phyloP scores from a whole-genome alignment of 2,888 invertebrate genomes.

The Gerosis bhagava region DNA sequence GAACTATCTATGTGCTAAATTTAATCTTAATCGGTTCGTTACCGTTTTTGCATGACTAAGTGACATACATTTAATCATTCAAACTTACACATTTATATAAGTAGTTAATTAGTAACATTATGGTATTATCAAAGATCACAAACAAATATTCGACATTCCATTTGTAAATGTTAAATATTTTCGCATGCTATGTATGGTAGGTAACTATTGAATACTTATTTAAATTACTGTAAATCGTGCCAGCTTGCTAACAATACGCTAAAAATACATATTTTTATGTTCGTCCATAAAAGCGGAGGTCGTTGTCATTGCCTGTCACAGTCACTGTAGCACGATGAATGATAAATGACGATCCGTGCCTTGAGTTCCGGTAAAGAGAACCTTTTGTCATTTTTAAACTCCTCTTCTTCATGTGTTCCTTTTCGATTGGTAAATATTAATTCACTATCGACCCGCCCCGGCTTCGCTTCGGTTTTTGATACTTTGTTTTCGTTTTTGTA shows the following conservation, averaged over 20 bases:
- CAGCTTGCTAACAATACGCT: neutral
- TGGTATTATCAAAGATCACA: too few relatives aligned
- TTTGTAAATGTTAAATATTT: conserved; percentile 9
- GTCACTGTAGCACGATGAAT: conserved; percentile 16
- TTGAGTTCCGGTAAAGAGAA: neutral
- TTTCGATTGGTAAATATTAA: too few relatives aligned
- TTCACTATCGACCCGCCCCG: too few relatives aligned
- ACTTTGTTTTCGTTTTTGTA: too few relatives aligned
- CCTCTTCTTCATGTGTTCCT: neutral
- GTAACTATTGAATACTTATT: conserved; percentile 8
- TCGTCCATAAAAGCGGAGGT: conserved; percentile 23
- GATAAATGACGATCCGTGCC: conserved; percentile 10
- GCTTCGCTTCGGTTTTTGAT: too few relatives aligned
- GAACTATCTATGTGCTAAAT: too few relatives aligned
- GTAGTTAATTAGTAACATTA: too few relatives aligned
- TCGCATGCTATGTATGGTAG: conserved; percentile 7
- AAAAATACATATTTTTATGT: conserved; percentile 18
- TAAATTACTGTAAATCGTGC: conserved; percentile 16
- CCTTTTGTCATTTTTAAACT: conserved; percentile 1
- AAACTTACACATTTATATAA: too few relatives aligned
- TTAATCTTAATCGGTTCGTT: too few relatives aligned
- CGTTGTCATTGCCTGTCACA: conserved; percentile 21
- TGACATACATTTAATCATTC: too few relatives aligned
- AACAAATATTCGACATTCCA: too few relatives aligned
- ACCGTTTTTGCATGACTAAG: too few relatives aligned